Evolutionary conservation across 2,888 invertebrate species (phyloP).

Genomic region (Ctenicera cuprea): DNA sequence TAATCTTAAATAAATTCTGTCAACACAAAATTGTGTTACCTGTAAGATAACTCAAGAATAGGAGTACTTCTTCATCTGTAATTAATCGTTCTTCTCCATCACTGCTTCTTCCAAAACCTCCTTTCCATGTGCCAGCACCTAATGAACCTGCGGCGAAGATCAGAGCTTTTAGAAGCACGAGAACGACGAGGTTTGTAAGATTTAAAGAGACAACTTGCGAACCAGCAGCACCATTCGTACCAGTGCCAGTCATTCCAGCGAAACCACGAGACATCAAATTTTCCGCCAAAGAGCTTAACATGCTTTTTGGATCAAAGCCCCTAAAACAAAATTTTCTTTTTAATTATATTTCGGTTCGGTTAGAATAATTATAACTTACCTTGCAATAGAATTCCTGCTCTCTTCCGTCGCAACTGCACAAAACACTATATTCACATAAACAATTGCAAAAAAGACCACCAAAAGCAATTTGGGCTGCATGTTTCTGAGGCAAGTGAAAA

Average conservation of each 20-base stretch:
- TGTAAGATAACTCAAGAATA: conserved; percentile 82
- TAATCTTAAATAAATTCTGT: no score
- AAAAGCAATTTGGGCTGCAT: conserved; percentile 28
- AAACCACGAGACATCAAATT: conserved; percentile 69
- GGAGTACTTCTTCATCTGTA: conserved; percentile 82
- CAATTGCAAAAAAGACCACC: conserved; percentile 3
- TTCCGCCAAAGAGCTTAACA: conserved; percentile 66
- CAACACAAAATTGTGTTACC: conserved; percentile 59
- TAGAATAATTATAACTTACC: conserved; percentile 19
- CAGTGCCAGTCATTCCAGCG: conserved; percentile 53
- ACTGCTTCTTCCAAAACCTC: conserved; percentile 76
- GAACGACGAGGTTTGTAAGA: conserved; percentile 86
- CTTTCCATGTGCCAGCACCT: conserved; percentile 82
- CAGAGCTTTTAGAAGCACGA: conserved; percentile 87
- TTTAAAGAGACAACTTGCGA: conserved; percentile 84
- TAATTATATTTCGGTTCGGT: not conserved
- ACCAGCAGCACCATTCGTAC: conserved; percentile 60
- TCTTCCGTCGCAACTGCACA: conserved; percentile 36
- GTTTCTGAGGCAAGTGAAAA: conserved; percentile 15
- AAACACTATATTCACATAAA: conserved; percentile 19
- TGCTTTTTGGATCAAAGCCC: conserved; percentile 66
- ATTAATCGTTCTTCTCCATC: conserved; percentile 74
- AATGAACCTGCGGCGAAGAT: conserved; percentile 88
- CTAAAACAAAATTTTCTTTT: conserved; percentile 55
- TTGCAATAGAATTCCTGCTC: conserved; percentile 28